Conservation (phyloP, 1,140 invertebrate genomes). For the Drosophila burlai region DNA sequence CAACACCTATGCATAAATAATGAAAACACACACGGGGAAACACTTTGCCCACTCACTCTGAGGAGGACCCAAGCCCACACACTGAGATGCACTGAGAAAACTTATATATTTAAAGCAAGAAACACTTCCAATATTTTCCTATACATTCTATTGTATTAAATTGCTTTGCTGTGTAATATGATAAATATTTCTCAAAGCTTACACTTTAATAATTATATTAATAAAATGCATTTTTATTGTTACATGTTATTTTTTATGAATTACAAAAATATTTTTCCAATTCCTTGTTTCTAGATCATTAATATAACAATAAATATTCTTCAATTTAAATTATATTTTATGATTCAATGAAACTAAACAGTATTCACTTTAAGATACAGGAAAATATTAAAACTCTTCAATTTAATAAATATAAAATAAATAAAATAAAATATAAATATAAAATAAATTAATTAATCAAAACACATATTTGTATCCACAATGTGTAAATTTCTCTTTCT, state of each 20-base stretch:
- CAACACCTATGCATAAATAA: conserved; percentile 83
- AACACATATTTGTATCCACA: no score
- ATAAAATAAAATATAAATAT: no score
- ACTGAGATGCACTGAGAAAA: conserved; percentile 7
- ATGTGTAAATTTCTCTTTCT: background rate
- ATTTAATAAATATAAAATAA: no score
- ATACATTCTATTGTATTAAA: background rate
- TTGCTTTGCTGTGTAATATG: background rate
- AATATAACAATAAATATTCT: no score
- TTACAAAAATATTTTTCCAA: no score
- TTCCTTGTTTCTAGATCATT: background rate
- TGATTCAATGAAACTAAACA: no score
- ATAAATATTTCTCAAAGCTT: background rate
- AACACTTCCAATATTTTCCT: fast-evolving
- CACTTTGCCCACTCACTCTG: conserved; percentile 2
- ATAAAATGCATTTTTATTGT: background rate
- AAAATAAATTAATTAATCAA: background rate
- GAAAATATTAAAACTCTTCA: background rate
- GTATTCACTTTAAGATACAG: no score
- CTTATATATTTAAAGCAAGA: background rate
- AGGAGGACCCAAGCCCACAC: background rate
- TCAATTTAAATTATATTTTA: no score
- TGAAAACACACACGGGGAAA: conserved; percentile 51
- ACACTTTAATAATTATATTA: background rate
- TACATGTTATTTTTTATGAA: background rate